phyloP scores from a whole-genome alignment of 1,140 invertebrate genomes.

The Drosophila lowei region DNA sequence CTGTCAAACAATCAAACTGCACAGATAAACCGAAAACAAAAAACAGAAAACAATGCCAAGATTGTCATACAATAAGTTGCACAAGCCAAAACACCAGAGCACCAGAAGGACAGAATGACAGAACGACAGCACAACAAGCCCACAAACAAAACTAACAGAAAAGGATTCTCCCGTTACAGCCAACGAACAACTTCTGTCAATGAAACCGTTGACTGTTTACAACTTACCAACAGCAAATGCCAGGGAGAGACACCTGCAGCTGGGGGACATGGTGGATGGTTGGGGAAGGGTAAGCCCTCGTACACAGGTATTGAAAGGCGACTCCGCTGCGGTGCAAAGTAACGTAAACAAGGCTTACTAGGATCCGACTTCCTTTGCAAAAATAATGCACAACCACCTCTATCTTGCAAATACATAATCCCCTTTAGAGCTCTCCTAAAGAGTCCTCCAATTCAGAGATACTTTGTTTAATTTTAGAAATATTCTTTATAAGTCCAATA shows the following conservation, averaged over 20 bases:
- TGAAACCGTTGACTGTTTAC: slow-evolving; percentile 24
- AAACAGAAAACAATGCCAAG: slow-evolving; percentile 32
- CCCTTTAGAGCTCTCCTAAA: too few species aligned
- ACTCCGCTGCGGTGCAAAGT: neutral
- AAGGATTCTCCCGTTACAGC: slow-evolving; percentile 7
- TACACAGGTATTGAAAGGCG: too few species aligned
- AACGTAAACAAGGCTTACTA: slow-evolving; percentile 10
- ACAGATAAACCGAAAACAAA: slow-evolving; percentile 32
- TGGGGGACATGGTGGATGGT: too few species aligned
- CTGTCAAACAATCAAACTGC: slow-evolving; percentile 53
- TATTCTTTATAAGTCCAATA: too few species aligned
- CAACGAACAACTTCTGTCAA: slow-evolving; percentile 12
- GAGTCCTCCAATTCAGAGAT: too few species aligned
- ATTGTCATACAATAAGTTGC: slow-evolving; percentile 21
- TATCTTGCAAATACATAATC: neutral
- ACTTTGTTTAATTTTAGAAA: too few species aligned
- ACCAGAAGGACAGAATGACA: neutral
- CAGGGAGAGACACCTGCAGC: too few species aligned
- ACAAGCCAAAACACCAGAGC: slow-evolving; percentile 6
- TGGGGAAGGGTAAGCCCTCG: too few species aligned
- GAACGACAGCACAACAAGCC: slow-evolving; percentile 39
- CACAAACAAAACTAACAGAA: slow-evolving; percentile 26
- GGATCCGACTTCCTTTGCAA: neutral
- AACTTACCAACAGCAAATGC: slow-evolving; percentile 9
- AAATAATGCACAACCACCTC: neutral